phyloP scores from a whole-genome alignment of 2,113 vertebrate species.

The Eclectus roratus region DNA sequence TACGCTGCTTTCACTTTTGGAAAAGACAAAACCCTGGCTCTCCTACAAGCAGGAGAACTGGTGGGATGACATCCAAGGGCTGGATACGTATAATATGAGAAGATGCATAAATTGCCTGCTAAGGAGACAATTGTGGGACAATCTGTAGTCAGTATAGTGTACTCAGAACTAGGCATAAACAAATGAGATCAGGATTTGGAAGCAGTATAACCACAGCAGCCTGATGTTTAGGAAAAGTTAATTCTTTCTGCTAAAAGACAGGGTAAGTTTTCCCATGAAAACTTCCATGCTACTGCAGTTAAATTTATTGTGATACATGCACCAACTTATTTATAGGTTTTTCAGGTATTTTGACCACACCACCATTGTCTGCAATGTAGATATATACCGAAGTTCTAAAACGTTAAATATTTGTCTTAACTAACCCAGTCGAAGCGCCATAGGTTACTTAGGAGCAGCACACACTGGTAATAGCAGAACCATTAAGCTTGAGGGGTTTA shows the following conservation, averaged over 20 bases:
- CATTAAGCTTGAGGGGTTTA: not conserved
- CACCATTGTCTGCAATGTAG: not conserved
- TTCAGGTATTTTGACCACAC: not conserved
- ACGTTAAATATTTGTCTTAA: not conserved
- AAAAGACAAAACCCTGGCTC: not conserved
- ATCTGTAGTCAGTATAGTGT: not conserved
- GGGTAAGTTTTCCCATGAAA: not conserved
- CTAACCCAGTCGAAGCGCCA: not conserved
- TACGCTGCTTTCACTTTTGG: not conserved
- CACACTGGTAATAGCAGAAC: not conserved
- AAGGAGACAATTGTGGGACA: not conserved
- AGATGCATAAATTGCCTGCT: not conserved
- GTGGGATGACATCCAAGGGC: not conserved
- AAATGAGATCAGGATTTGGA: not conserved
- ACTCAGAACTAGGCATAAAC: not conserved
- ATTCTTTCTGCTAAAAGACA: not conserved
- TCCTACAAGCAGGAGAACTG: not conserved
- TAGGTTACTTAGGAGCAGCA: not conserved
- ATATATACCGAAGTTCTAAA: not conserved
- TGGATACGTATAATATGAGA: not conserved
- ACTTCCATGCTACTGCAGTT: not conserved
- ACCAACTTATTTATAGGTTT: not conserved
- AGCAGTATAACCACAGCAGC: not conserved
- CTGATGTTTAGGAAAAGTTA: not conserved
- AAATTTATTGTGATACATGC: not conserved